Conservation (phyloP, 2,113 vertebrate species). For the Halcyon senegalensis region DNA sequence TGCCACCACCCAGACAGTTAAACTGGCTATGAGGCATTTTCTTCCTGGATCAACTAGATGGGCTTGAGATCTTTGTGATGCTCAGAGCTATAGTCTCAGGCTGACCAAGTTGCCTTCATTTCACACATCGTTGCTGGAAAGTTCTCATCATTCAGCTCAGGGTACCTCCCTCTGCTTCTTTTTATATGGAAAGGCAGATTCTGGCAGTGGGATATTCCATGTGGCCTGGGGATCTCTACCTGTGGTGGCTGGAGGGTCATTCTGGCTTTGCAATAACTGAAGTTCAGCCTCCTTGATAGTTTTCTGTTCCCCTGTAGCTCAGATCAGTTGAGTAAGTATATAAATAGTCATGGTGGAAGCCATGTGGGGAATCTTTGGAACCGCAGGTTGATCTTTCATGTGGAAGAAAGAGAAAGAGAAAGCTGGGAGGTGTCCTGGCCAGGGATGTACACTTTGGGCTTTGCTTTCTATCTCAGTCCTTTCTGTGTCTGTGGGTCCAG, state of each 20-base stretch:
- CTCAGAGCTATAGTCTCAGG: not conserved
- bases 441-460: not conserved
- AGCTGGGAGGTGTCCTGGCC: not conserved
- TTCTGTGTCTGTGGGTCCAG: not conserved
- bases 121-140: not conserved
- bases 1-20: not conserved
- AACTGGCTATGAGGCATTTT: not conserved
- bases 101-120: not conserved
- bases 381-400: not conserved
- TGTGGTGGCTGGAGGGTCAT: not conserved
- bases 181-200: not conserved
- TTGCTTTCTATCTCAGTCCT: not conserved
- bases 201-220: not conserved
- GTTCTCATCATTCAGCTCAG: not conserved
- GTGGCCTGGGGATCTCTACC: not conserved
- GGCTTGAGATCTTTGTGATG: not conserved
- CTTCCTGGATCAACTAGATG: not conserved
- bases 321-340: not conserved
- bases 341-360: not conserved
- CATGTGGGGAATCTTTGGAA: not conserved
- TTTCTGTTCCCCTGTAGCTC: not conserved
- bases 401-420: not conserved
- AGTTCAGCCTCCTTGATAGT: not conserved
- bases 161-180: not conserved
- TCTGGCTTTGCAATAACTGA: not conserved